Evolutionary conservation across 1,140 invertebrate genomes (phyloP), one percentile per base, ranked within the genome.

Genomic region (Globodera rostochiensis): DNA sequence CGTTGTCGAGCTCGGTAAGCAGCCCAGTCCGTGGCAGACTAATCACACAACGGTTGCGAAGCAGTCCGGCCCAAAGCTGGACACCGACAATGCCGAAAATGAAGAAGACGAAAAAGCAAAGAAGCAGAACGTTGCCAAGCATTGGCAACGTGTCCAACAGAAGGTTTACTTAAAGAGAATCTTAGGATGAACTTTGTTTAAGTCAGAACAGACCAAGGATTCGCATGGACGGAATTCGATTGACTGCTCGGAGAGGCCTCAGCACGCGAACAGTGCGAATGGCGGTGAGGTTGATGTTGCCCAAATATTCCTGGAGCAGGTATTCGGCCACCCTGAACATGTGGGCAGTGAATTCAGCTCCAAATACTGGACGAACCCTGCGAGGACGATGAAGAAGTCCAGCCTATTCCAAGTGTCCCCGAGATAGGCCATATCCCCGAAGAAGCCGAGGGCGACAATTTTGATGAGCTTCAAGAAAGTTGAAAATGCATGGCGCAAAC

Each of bases 81-180:
- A 99, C 98, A 1, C 97, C 98, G 82, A 99, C 95, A 88, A 99
- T 99, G 71, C 98, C 97, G 90, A 99, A 99, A 90, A 99, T 99
- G 93, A 99, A 99, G 93, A 99, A 99, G 64, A 99, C 97, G 92
- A 99, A 99, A 92, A 99, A 99, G 92, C 97, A 99, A 66, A 99
- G 92, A 66, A 99, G 92, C 77, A 99, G 92, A 49, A 99, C 98
- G 91, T 99, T 99, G 74, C 97, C 97, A 86, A 86, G 73, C 97
- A 99, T 99, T 1, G 97, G 97, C 80, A 99, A 92, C 3, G 97
- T 99, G 91, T 99, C 97, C 86, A 99, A 92, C n/a, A 99, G 93
- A 53, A 99, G 91, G 81, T 89, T 89, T 50, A 89, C 87, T 88
- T 71, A 83, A 88, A 79, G 25, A 21, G 50, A 25, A 67, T 15